These are phyloP conservation scores for Enteromius paludinosus DNA, from an alignment of 2,797 vertebrate genomes.

Conservation along the genomic window DNA sequence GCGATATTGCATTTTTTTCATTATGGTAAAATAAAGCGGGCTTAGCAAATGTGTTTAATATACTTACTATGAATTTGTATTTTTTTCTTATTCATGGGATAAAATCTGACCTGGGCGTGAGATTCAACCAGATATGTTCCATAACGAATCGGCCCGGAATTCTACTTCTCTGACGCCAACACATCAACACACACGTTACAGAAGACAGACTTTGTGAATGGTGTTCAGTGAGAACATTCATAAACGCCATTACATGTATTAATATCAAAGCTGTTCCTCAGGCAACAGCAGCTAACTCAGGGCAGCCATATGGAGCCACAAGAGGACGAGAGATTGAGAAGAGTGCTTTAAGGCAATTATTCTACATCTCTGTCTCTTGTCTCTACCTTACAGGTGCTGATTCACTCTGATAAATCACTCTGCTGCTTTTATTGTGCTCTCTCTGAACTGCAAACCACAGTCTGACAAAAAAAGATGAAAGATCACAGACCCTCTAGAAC, in stretches of 20 bases:
- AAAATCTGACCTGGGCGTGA: neutral
- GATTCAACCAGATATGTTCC: neutral
- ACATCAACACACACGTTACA: neutral
- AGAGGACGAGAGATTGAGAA: conserved; percentile 33
- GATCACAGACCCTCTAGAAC: conserved; percentile 33
- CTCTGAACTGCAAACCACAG: conserved; percentile 39
- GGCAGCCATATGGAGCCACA: conserved; percentile 19
- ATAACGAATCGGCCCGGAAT: neutral
- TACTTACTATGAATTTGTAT: too few relatives aligned
- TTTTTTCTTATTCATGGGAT: neutral
- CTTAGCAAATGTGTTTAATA: neutral
- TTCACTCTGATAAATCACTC: conserved; percentile 49
- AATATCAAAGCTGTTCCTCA: conserved; percentile 42
- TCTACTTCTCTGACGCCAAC: neutral
- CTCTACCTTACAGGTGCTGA: conserved; percentile 33
- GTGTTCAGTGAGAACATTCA: conserved; percentile 31
- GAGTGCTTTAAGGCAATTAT: conserved; percentile 43
- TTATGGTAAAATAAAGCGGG: neutral
- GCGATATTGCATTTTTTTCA: neutral
- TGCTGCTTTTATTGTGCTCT: conserved; percentile 22
- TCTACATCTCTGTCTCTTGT: conserved; percentile 43
- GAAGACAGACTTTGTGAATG: conserved; percentile 35
- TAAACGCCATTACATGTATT: conserved; percentile 44
- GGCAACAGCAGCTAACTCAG: conserved; percentile 23
- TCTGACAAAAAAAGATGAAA: conserved; percentile 27